Conservation (phyloP, 2,113 vertebrate species). For the Platysteira castanea region DNA sequence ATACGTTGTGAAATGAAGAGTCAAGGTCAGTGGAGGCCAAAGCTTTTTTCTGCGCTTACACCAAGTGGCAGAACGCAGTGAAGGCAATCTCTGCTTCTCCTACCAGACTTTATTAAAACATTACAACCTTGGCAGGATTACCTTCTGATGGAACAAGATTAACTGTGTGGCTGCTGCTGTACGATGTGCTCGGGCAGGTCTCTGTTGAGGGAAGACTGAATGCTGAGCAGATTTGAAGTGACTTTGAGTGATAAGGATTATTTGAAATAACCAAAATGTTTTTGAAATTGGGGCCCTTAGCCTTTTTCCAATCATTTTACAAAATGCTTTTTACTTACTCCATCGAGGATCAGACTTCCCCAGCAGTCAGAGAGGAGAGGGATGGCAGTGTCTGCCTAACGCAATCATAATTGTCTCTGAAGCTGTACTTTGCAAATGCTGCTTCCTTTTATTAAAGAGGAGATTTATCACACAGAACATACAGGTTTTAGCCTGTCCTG, state of each 20-base stretch:
- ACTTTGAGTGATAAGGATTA: constrained; percentile 55
- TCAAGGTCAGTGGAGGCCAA: constrained; percentile 47
- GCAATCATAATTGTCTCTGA: constrained; percentile 28
- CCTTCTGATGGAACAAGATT: constrained; percentile 49
- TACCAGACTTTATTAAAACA: constrained; percentile 52
- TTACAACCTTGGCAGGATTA: constrained; percentile 55
- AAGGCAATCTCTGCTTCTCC: constrained; percentile 10
- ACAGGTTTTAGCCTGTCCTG: constrained; percentile 5
- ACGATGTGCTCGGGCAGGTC: not conserved
- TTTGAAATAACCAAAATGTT: constrained; percentile 30
- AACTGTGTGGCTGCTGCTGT: constrained; percentile 18
- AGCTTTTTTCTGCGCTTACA: not conserved
- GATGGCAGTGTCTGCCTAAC: constrained; percentile 29
- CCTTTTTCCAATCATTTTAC: constrained; percentile 1
- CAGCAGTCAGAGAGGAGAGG: constrained; percentile 7
- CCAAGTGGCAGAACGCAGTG: not conserved
- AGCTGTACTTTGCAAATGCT: constrained; percentile 26
- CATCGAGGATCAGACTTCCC: not conserved
- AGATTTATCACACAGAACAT: constrained; percentile 47
- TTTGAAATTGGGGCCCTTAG: not conserved
- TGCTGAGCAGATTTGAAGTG: not conserved
- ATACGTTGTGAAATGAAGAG: constrained; percentile 18
- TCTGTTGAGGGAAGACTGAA: constrained; percentile 41
- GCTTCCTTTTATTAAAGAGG: constrained; percentile 57
- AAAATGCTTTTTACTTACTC: constrained; percentile 10